Evolutionary conservation across 2,113 vertebrate species (phyloP), one percentile per base, ranked within the genome.

Genomic region (Lophura nycthemera): DNA sequence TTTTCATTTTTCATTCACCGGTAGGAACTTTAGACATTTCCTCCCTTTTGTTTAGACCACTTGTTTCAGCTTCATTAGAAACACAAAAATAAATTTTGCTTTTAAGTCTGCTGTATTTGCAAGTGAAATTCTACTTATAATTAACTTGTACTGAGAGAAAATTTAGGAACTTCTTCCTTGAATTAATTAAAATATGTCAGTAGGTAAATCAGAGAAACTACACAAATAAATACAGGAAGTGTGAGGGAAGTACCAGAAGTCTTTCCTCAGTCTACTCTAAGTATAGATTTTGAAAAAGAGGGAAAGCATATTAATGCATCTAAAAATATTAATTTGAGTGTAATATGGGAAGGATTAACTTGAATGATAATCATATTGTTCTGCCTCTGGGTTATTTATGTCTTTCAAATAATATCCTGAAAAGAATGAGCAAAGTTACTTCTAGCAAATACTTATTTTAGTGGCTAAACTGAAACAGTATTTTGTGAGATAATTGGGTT

Each of bases 401-500:
- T 4, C 19, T 96, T 89, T 92, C 36, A 90, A 92, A 90, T 70
- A 93, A 73, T 8, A 34, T 89, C 91, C 73, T 89, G 48, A 86
- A 97, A 88, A 36, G 79, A 95, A 92, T 50, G 22, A 77, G 9
- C 2, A 65, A 84, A 86, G 20, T 69, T 94, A 74, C 65, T 89
- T 93, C 92, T 57, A 66, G 56, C 21, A 92, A 94, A 95, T 74
- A 22, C 17, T 88, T 96, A 65, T 34, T 94, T 81, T 93, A 92
- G 50, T 92, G 88, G 21, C 30, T 84, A 87, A 94, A 94, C 13
- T 48, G 71, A 29, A 96, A 72, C 24, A 63, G 27, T 85, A 87
- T 9, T 84, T 90, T 90, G 50, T 83, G 29, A 90, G 40, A 38
- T 95, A 82, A 94, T 47, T 82, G 32, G 4, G 24, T 90, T 94